A percentile compares a stretch with the other conserved stretches of the same genome.
Evolutionary conservation across 2,113 vertebrate genomes (phyloP).

Genomic region (Motacilla alba): DNA sequence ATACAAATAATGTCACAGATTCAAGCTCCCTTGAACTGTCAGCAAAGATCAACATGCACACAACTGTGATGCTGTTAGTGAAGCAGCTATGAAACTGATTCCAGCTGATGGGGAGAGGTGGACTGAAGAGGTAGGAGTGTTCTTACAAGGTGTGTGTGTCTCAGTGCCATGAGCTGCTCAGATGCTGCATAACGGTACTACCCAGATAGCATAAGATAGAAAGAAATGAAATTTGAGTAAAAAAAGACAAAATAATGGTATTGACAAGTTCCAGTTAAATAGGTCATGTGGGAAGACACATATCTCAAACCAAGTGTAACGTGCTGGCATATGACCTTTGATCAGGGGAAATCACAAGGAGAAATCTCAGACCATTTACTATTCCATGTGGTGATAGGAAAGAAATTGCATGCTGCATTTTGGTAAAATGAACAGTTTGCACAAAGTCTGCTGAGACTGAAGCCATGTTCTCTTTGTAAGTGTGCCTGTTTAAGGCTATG

Average conservation of each 20-base stretch:
- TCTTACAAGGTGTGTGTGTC: neutral
- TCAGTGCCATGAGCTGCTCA: neutral
- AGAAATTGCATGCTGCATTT: neutral
- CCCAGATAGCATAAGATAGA: neutral
- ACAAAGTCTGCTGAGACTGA: neutral
- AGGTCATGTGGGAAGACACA: neutral
- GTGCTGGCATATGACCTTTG: neutral
- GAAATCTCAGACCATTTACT: neutral
- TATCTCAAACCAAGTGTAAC: neutral
- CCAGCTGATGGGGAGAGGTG: neutral
- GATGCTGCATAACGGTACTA: neutral
- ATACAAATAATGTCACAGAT: neutral
- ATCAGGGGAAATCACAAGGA: neutral
- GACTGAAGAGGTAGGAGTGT: neutral
- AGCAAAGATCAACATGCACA: neutral
- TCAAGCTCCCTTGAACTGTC: neutral
- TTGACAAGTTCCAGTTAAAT: neutral
- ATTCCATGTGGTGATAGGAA: neutral
- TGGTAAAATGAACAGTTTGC: neutral
- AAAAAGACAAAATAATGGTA: neutral
- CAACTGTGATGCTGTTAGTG: rapidly evolving
- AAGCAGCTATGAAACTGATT: neutral
- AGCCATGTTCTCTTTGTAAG: neutral
- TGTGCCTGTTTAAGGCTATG: neutral
- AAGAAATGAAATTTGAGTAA: neutral